Conservation (phyloP, 2,113 vertebrate genomes). For the Lophura nycthemera region DNA sequence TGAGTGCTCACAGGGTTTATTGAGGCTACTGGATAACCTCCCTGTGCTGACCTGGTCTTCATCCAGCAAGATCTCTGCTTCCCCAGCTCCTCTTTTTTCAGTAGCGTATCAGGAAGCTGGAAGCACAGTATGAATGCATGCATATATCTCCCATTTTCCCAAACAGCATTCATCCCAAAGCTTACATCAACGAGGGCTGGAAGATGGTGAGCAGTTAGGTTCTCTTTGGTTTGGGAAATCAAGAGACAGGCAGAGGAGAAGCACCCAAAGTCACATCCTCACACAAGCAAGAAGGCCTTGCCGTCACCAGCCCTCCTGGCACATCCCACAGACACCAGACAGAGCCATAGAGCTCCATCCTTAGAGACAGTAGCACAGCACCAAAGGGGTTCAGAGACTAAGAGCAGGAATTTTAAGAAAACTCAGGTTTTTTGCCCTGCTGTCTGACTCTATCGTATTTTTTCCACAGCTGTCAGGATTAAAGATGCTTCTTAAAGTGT, state of each 20-base stretch:
- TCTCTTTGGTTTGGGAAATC: neutral
- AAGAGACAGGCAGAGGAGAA: neutral
- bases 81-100: neutral
- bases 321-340: fast-evolving
- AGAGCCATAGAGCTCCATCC: neutral
- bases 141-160: neutral
- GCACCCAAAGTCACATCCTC: neutral
- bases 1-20: neutral
- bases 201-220: neutral
- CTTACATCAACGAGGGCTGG: neutral
- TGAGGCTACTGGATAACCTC: neutral
- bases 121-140: too few relatives aligned
- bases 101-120: too few relatives aligned
- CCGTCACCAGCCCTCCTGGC: fast-evolving
- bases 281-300: neutral
- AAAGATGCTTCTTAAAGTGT: constrained; percentile 9
- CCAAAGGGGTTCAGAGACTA: neutral
- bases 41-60: neutral
- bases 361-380: neutral
- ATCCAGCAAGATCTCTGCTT: neutral
- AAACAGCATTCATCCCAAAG: neutral
- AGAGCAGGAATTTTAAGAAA: neutral
- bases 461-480: neutral
- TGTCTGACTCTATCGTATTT: neutral
- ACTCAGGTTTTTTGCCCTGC: neutral